phyloP scores from a whole-genome alignment of 2,113 vertebrate genomes.

The Pao palembangensis region DNA sequence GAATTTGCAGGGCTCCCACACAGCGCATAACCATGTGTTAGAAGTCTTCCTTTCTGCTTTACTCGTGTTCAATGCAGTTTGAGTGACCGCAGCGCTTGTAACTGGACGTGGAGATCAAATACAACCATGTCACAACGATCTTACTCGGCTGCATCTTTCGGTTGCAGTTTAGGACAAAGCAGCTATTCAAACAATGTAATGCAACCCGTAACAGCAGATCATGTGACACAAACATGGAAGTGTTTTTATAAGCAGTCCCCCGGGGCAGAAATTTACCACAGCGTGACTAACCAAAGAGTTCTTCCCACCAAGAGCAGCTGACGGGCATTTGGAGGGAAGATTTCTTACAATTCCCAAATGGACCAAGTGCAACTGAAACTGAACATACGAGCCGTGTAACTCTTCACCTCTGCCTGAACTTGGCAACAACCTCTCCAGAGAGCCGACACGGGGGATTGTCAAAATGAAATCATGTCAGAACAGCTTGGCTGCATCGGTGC shows the following conservation, averaged over 20 bases:
- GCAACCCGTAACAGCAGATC: constrained; percentile 15
- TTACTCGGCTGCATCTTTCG: constrained; percentile 1
- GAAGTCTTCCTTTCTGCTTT: too few relatives aligned
- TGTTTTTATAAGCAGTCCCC: background rate
- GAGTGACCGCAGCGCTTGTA: too few relatives aligned
- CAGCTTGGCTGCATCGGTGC: constrained; percentile 34
- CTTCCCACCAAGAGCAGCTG: constrained; percentile 13
- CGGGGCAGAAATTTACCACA: constrained; percentile 3
- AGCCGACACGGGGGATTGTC: constrained; percentile 24
- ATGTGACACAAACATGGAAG: constrained; percentile 22
- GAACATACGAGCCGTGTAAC: constrained; percentile 27
- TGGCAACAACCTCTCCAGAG: constrained; percentile 17
- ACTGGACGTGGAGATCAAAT: background rate
- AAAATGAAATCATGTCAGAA: constrained; percentile 41
- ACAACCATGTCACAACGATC: background rate
- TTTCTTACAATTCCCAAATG: constrained; percentile 7
- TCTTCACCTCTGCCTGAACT: constrained; percentile 47
- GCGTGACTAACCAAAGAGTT: constrained; percentile 18
- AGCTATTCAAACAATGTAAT: constrained; percentile 16
- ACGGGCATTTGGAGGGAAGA: constrained; percentile 3
- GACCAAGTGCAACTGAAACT: constrained; percentile 12
- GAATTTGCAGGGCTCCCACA: background rate
- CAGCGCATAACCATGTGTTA: too few relatives aligned
- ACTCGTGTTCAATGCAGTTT: too few relatives aligned
- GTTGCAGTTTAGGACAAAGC: constrained; percentile 25